phyloP scores from a whole-genome alignment of 2,797 vertebrate species.

The Lithobates pipiens region DNA sequence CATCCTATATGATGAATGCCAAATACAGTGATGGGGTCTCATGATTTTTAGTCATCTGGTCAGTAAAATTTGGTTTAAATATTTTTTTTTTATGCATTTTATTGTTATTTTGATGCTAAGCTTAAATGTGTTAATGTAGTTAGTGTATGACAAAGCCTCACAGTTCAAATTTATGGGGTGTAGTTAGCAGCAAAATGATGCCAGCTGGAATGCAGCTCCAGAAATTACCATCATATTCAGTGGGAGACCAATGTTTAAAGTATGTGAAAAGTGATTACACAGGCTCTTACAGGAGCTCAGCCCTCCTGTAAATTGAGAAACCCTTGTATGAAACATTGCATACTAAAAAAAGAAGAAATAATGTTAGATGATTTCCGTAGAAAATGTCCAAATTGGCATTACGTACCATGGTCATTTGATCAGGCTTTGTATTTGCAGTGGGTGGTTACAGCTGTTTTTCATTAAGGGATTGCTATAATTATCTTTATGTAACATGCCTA shows the following conservation, averaged over 20 bases:
- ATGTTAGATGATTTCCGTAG: neutral
- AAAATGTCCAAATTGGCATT: neutral
- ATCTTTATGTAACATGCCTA: neutral
- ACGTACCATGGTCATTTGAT: neutral
- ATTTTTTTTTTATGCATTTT: no score
- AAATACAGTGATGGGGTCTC: no score
- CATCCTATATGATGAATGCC: no score
- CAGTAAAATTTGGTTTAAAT: no score
- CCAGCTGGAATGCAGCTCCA: neutral
- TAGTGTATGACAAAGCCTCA: no score
- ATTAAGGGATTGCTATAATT: neutral
- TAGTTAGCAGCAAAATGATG: neutral
- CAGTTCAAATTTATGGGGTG: neutral
- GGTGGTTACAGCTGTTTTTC: neutral
- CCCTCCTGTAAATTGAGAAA: neutral
- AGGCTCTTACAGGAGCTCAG: neutral
- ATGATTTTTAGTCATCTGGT: no score
- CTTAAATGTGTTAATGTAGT: no score
- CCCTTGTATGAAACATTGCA: neutral
- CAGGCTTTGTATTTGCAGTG: neutral
- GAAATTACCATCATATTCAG: neutral
- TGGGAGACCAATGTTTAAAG: neutral
- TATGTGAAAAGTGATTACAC: neutral
- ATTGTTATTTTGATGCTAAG: no score
- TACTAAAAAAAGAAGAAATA: neutral